Percentiles rank a stretch among this genome's conserved stretches.
Conservation (phyloP, 2,888 invertebrate genomes). For the Agrochola litura region DNA sequence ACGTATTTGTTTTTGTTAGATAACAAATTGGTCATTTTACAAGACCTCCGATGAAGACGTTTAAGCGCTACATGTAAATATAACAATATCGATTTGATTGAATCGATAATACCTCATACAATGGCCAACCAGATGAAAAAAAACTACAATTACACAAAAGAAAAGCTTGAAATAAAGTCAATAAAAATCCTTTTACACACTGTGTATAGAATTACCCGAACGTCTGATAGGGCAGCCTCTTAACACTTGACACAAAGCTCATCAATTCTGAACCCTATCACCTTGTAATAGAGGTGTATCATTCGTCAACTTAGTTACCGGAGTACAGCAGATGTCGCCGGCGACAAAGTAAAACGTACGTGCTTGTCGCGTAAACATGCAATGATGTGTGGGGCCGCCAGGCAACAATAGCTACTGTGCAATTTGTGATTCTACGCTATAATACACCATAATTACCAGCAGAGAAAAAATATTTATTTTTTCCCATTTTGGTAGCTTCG, state of each 20-base stretch:
- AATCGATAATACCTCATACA: not conserved
- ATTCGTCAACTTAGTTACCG: conserved; percentile 52
- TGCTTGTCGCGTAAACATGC: conserved; percentile 87
- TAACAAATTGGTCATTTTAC: conserved; percentile 85
- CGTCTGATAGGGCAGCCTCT: conserved; percentile 75
- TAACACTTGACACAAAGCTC: conserved; percentile 44
- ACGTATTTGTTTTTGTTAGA: conserved; percentile 85
- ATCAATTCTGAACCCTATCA: conserved; percentile 68
- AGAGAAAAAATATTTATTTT: conserved; percentile 71
- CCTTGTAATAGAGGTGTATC: conserved; percentile 64
- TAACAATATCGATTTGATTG: conserved; percentile 6
- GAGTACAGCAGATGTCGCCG: conserved; percentile 82
- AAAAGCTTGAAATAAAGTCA: conserved; percentile 75
- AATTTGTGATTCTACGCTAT: conserved; percentile 88
- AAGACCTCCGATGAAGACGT: conserved; percentile 82
- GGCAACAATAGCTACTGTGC: conserved; percentile 86
- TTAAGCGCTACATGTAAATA: conserved; percentile 61
- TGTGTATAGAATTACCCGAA: conserved; percentile 82
- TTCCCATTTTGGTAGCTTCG: conserved; percentile 72
- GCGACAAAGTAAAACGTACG: conserved; percentile 89
- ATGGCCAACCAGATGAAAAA: not conserved
- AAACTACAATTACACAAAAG: conserved; percentile 8
- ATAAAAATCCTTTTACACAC: conserved; percentile 82
- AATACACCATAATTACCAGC: conserved; percentile 81
- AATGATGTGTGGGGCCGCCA: conserved; percentile 87